Evolutionary conservation across 2,113 vertebrate species (phyloP).

Genomic region (Forbesichthys agassizii): DNA sequence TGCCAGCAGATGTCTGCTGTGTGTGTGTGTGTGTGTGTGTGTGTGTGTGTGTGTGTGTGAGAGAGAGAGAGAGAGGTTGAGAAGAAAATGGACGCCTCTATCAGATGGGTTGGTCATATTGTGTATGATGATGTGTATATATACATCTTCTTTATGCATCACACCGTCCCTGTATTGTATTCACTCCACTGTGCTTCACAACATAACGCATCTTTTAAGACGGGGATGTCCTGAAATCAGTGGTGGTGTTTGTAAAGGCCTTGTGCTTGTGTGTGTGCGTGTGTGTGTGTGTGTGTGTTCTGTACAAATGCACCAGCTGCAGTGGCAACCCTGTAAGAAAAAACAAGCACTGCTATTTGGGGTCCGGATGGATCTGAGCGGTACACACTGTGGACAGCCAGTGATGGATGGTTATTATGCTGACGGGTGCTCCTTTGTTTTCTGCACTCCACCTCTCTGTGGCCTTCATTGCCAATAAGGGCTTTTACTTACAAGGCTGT

Average conservation of each 20-base stretch:
- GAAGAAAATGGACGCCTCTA: constrained; percentile 52
- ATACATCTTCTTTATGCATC: constrained; percentile 38
- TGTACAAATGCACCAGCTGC: constrained; percentile 73
- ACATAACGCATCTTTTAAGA: constrained; percentile 67
- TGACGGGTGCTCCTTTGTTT: constrained; percentile 69
- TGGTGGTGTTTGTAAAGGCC: constrained; percentile 58
- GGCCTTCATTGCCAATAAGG: constrained; percentile 25
- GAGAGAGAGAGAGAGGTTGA: not conserved
- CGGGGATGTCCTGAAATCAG: constrained; percentile 65
- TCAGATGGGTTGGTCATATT: constrained; percentile 45
- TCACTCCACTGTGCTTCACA: constrained; percentile 57
- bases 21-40: not conserved
- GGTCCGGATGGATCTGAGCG: constrained; percentile 52
- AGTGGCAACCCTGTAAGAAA: constrained; percentile 62
- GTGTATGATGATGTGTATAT: constrained; percentile 36
- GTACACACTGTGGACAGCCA: constrained; percentile 42
- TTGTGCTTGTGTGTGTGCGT: constrained; percentile 18
- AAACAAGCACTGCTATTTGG: constrained; percentile 68
- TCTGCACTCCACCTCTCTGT: constrained; percentile 38
- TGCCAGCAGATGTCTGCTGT: constrained; percentile 36
- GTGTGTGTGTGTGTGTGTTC: constrained; percentile 27
- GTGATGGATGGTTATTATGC: constrained; percentile 52
- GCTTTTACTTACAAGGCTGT: constrained; percentile 27
- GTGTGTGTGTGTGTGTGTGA: not conserved
- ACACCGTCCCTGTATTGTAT: constrained; percentile 46